Evolutionary conservation across 2,113 vertebrate genomes (phyloP).

Genomic region (Bos taurus): ARS-UCD2.0 NC_037344.1:59562501-59563000

Average conservation of each 20-base stretch:
- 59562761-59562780: accelerated
- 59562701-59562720: no score
- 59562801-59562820: neutral
- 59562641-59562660: accelerated
- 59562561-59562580: neutral
- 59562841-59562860: neutral
- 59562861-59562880: neutral
- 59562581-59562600: neutral
- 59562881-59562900: neutral
- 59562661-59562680: neutral
- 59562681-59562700: neutral
- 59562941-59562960: neutral
- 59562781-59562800: neutral
- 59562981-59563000: neutral
- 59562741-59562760: no score
- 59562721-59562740: neutral
- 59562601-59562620: accelerated
- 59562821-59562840: neutral
- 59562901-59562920: neutral
- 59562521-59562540: neutral
- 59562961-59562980: neutral
- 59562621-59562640: neutral
- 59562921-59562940: neutral
- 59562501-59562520: neutral
- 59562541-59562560: neutral